These are phyloP conservation scores for Leuciscus waleckii DNA, from an alignment of 2,797 vertebrate species.

Conservation along the genomic window DNA sequence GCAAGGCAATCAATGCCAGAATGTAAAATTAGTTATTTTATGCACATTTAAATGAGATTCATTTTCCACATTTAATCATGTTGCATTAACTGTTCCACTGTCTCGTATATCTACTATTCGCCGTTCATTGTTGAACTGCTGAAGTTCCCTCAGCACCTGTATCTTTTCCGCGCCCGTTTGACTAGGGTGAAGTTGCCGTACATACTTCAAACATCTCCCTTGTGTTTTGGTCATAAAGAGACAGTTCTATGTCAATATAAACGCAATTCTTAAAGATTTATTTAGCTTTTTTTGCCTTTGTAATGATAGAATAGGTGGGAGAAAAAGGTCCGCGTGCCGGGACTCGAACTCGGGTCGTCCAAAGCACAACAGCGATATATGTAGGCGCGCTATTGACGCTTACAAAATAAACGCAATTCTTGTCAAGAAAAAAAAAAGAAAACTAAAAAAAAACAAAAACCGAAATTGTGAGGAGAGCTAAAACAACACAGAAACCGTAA, in stretches of 20 bases:
- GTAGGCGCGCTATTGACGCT: background rate
- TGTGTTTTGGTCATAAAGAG: background rate
- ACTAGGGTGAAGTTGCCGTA: background rate
- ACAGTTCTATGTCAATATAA: background rate
- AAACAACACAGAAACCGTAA: too few relatives aligned
- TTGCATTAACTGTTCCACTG: too few relatives aligned
- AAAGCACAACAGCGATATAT: background rate
- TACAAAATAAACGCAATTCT: background rate
- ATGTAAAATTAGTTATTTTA: too few relatives aligned
- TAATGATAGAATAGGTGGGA: background rate
- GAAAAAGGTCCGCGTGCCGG: background rate
- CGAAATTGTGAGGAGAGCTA: too few relatives aligned
- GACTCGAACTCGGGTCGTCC: background rate
- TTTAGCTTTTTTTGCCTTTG: background rate
- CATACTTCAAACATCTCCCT: background rate
- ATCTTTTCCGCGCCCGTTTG: background rate
- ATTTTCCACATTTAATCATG: too few relatives aligned
- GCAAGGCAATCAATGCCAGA: too few relatives aligned
- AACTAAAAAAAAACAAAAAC: too few relatives aligned
- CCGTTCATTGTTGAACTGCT: background rate
- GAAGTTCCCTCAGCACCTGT: background rate
- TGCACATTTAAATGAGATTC: too few relatives aligned
- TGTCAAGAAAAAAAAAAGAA: too few relatives aligned
- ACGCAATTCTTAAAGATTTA: background rate
- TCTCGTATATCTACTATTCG: too few relatives aligned